Evolutionary conservation across 2,797 vertebrate genomes (phyloP).

Genomic region (Tympanoctomys barrerae): DNA sequence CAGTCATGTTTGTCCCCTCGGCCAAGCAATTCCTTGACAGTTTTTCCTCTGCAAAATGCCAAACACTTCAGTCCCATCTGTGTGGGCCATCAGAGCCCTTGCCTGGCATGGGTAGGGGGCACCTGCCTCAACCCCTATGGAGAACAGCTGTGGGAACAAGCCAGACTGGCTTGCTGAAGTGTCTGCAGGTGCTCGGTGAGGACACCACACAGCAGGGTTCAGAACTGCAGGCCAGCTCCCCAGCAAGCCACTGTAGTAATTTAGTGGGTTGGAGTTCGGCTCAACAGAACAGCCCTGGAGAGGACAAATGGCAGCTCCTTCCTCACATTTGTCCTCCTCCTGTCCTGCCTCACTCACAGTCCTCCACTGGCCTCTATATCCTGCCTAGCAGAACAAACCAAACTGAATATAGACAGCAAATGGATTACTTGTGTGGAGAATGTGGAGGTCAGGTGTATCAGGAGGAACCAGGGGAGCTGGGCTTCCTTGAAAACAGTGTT

Average conservation of each 20-base stretch:
- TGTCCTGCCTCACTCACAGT: not conserved
- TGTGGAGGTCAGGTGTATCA: not conserved
- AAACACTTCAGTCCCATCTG: slow-evolving; percentile 25
- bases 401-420: not conserved
- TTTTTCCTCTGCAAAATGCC: not conserved
- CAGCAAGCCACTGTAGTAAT: slow-evolving; percentile 58
- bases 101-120: slow-evolving; percentile 60
- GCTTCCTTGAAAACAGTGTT: slow-evolving; percentile 30
- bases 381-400: slow-evolving; percentile 22
- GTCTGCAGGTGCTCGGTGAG: slow-evolving; percentile 74
- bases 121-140: slow-evolving; percentile 47
- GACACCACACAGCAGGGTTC: slow-evolving; percentile 50
- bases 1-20: not conserved
- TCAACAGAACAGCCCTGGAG: not conserved
- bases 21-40: not conserved
- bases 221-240: slow-evolving; percentile 60
- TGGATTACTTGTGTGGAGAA: not conserved
- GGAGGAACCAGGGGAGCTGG: not conserved
- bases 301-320: slow-evolving; percentile 21
- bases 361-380: not conserved
- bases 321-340: slow-evolving; percentile 38
- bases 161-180: slow-evolving; percentile 59
- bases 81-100: slow-evolving; percentile 75
- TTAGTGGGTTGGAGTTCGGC: slow-evolving; percentile 59
- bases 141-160: slow-evolving; percentile 80